Base-by-base conservation (phyloP, 2,797 vertebrate species). In the Lacerta bilineata region DNA sequence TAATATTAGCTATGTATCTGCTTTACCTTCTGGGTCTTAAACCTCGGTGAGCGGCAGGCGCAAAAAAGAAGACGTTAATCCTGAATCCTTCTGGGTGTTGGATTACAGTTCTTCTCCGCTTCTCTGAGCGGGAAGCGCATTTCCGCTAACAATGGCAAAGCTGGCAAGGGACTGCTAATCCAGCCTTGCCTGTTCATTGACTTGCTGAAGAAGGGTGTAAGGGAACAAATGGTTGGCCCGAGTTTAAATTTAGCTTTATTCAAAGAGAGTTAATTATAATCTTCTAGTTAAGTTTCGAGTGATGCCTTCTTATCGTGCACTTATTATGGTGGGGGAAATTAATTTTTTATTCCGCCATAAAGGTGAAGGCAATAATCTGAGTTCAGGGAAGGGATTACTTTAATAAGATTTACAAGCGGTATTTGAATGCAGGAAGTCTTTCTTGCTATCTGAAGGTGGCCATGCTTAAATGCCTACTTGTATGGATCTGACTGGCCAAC, bases 271-370 rank as follows among this genome's bases (percentile, higher is more conserved):
- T 97, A 97, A 97, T 97, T 96, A 97, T 97, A 96, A 96, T 97
- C 97, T 96, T 96, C 96, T 18, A 59, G 96, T 96, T 96, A 96
- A 96, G 96, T 97, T 97, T 96, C 95, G 93, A 96, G 94, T 68
- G 96, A 97, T 96, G 95, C 95, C 94, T 95, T 94, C 96, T 96
- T 96, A 97, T 97, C 94, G 88, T 95, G 93, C 79, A 86, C 95
- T 97, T 97, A 97, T 96, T 97, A 97, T 96, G 95, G 96, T 92
- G 84, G 95, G 95, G 97, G 96, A 97, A 97, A 97, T 97, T 96
- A 97, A 97, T 97, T 97, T 97, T 83, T 97, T 96, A 96, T 96
- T 96, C 95, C 94, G 84, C 95, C 95, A 95, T 96, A 97, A 97
- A 97, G 96, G 95, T 96, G 95, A 96, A 96, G 94, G 95, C 96